phyloP scores from a whole-genome alignment of 1,140 invertebrate genomes.

The Caenorhabditis tropicalis region DNA sequence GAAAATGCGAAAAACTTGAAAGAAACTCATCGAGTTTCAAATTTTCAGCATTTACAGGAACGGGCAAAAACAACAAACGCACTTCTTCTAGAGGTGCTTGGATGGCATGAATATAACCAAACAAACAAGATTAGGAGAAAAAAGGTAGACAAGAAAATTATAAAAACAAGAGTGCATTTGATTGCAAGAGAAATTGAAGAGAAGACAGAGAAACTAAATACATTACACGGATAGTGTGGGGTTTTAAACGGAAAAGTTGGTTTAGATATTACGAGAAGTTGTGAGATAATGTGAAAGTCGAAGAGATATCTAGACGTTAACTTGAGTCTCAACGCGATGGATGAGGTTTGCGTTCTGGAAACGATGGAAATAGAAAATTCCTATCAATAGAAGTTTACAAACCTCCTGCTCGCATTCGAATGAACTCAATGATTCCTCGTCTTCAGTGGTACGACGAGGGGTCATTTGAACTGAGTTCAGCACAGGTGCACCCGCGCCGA shows the following conservation, averaged over 20 bases:
- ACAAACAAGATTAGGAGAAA: not conserved
- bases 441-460: slow-evolving; percentile 15
- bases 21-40: not conserved
- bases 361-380: not conserved
- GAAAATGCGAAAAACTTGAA: not conserved
- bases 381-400: too few species aligned
- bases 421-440: slow-evolving; percentile 15
- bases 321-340: slow-evolving; percentile 24
- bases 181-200: slow-evolving; percentile 5
- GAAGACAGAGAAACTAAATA: not conserved
- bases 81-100: slow-evolving; percentile 10
- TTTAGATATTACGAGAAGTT: slow-evolving; percentile 4
- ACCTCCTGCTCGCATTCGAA: slow-evolving; percentile 18
- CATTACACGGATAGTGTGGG: not conserved
- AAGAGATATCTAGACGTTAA: slow-evolving; percentile 26
- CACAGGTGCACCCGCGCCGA: not conserved
- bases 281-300: not conserved
- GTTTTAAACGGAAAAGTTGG: not conserved
- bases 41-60: not conserved
- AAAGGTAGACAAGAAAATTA: not conserved
- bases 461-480: slow-evolving; percentile 25
- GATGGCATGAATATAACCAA: not conserved
- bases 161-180: slow-evolving; percentile 36
- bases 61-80: not conserved
- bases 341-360: not conserved